Evolutionary conservation across 2,888 invertebrate species (phyloP).

Genomic region (Girardia tigrina): DNA sequence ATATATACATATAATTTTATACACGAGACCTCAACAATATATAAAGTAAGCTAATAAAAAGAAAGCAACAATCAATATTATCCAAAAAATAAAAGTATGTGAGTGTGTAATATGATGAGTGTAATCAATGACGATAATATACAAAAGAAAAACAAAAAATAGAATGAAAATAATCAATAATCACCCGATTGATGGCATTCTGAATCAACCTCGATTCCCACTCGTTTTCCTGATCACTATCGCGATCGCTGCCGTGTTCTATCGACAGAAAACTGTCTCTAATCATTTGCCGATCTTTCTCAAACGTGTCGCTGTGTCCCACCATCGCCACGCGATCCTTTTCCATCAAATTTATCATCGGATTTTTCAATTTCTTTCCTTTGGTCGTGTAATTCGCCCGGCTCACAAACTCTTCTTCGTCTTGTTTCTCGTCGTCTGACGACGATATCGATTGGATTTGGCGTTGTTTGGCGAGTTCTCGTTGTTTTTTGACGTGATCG

Average conservation of each 20-base stretch:
- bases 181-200: constrained; percentile 27
- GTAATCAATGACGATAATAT: too few relatives aligned
- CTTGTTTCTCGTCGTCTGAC: too few relatives aligned
- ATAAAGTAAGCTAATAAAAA: too few relatives aligned
- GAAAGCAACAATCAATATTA: too few relatives aligned
- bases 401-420: background rate
- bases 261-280: background rate
- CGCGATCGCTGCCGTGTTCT: constrained; percentile 19
- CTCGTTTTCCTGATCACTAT: constrained; percentile 28
- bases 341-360: background rate
- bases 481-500: constrained; percentile 1
- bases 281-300: constrained; percentile 1
- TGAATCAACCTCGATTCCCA: background rate
- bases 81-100: too few relatives aligned
- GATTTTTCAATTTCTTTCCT: background rate
- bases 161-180: too few relatives aligned
- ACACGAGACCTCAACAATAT: too few relatives aligned
- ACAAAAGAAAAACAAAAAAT: too few relatives aligned
- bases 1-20: too few relatives aligned
- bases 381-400: background rate
- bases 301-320: background rate
- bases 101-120: too few relatives aligned
- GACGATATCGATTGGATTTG: background rate
- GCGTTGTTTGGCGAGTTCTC: background rate
- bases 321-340: background rate